Conservation (phyloP, 2,797 vertebrate species). For the Thamnophis elegans region DNA sequence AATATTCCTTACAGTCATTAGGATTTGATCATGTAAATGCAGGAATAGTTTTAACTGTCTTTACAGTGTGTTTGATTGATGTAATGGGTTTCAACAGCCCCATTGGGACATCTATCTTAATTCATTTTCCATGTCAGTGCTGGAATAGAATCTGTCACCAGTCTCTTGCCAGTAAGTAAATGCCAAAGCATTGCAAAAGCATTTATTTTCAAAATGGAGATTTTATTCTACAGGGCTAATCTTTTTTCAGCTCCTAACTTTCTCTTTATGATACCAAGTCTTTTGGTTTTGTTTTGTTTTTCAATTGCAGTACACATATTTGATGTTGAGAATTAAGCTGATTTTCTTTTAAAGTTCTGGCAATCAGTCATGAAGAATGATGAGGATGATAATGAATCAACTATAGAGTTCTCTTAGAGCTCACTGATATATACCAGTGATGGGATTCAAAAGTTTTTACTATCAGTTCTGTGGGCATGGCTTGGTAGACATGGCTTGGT, state of each 20-base stretch:
- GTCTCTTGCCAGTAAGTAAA: constrained; percentile 35
- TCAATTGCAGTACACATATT: background rate
- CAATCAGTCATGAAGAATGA: background rate
- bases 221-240: constrained; percentile 19
- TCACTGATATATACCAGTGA: background rate
- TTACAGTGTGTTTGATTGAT: constrained; percentile 30
- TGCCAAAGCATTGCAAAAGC: constrained; percentile 11
- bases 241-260: background rate
- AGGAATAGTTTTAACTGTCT: constrained; percentile 26
- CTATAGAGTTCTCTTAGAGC: background rate
- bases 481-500: too few species aligned
- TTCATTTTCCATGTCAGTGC: constrained; percentile 21
- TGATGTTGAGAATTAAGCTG: constrained; percentile 4
- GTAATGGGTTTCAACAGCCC: constrained; percentile 30
- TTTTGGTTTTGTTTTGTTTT: background rate
- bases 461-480: too few species aligned
- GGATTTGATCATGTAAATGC: constrained; percentile 30
- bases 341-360: background rate
- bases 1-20: constrained; percentile 29
- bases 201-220: constrained; percentile 30
- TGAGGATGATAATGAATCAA: background rate
- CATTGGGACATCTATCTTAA: constrained; percentile 35
- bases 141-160: constrained; percentile 32
- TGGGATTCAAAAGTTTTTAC: too few species aligned
- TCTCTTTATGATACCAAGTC: background rate